Evolutionary conservation across 2,888 invertebrate genomes (phyloP), one percentile per base, ranked within the genome.

Genomic region (Phengaris alcon): DNA sequence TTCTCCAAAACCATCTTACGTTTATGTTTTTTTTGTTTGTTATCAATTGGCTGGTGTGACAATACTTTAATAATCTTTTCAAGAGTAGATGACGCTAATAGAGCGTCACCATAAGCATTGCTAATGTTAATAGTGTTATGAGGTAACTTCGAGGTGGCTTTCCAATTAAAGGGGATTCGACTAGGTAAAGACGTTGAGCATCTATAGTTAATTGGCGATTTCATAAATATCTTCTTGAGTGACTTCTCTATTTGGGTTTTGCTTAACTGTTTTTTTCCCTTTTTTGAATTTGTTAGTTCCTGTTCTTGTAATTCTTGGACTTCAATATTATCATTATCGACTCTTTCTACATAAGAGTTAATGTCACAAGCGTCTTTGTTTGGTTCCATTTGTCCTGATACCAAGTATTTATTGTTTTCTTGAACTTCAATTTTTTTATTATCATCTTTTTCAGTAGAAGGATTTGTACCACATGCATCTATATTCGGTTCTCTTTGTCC

Each of bases 41-140:
- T 0, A 54, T 57, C 55, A 73, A 69, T 54, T 55, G 69, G 64
- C 44, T 73, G 52, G 46, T 79, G 81, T 44, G 77, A 76, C 74
- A 89, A 81, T 22, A 88, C 44, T 75, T 76, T 79, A 44, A 92
- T 79, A 85, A 92, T 89, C 86, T 89, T 91, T 74, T 87, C 85
- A 3, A 92, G 82, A 9, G 91, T 87, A 77, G 91, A 91, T 68
- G 82, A 70, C 13, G 85, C 81, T 69, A 85, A 79, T 13, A 85
- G 79, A 73, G 76, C 77, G 10, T 83, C 82, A n/a, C 79, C 79
- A 8, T 75, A 68, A 54, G 74, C 57, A 57, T 74, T 35, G 12
- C 35, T 64, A 64, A 64, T 64, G 6, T 64, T 64, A 44, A 35
- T 64, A 44, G 3, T 69, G 13, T n/a, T 64, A 48, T 8, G 70